Evolutionary conservation across 2,888 invertebrate species (phyloP).

Genomic region (Doris montereyensis): DNA sequence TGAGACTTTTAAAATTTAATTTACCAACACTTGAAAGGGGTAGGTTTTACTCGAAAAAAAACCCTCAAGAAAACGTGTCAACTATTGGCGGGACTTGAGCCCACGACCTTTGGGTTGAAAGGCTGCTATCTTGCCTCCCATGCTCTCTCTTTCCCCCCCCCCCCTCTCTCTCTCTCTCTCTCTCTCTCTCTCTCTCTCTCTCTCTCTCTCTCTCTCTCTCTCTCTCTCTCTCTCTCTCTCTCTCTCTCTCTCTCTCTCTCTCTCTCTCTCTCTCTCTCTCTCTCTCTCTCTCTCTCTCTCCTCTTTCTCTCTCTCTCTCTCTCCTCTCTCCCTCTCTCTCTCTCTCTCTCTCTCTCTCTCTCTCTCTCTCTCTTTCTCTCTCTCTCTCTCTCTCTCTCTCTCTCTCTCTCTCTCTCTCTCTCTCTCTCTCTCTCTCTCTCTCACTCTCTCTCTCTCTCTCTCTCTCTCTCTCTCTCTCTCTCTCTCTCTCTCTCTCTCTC

Average conservation of each 20-base stretch:
- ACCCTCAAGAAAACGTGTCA: no score
- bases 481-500: conserved; percentile 14
- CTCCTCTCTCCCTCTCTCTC: neutral
- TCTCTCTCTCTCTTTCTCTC: neutral
- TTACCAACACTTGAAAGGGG: no score
- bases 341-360: neutral
- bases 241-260: neutral
- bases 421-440: neutral
- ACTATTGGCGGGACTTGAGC: no score
- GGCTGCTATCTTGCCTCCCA: no score
- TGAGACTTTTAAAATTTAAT: no score
- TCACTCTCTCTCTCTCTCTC: conserved; percentile 9
- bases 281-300: neutral
- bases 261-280: neutral
- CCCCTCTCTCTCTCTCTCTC: neutral
- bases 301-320: neutral
- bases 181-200: neutral
- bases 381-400: neutral
- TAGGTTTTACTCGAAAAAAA: no score
- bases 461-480: conserved; percentile 22
- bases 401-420: neutral
- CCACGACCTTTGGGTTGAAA: no score
- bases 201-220: neutral
- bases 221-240: neutral
- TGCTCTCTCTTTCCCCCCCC: neutral